Conservation (phyloP, 2,888 invertebrate genomes). For the Andrena marginata region DNA sequence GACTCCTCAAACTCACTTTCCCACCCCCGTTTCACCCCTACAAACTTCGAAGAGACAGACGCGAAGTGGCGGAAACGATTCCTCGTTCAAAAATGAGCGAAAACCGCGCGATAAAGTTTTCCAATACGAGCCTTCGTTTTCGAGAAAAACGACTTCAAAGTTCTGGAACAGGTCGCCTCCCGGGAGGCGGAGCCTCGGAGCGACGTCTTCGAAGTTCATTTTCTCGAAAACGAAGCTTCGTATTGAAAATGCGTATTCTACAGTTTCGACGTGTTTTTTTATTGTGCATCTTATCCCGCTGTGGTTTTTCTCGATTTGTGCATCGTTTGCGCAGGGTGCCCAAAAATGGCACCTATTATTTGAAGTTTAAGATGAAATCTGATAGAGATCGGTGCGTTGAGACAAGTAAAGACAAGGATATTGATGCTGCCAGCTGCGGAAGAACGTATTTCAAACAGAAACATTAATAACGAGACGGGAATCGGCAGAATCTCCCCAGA, state of each 20-base stretch:
- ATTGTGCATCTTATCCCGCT: no score
- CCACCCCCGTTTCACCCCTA: background rate
- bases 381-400: no score
- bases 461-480: slow-evolving; percentile 24
- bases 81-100: background rate
- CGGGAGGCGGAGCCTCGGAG: background rate
- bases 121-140: background rate
- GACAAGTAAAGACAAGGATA: background rate
- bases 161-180: background rate
- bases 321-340: no score
- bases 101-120: background rate
- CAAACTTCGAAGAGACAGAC: background rate
- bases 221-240: no score
- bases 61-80: background rate
- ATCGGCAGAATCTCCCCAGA: slow-evolving; percentile 9
- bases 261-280: no score
- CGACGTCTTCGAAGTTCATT: no score
- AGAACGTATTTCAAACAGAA: background rate
- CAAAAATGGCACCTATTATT: no score
- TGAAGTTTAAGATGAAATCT: no score
- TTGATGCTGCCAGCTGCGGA: background rate
- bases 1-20: background rate
- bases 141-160: background rate
- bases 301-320: no score
- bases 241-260: no score